Evolutionary conservation across 2,888 invertebrate genomes (phyloP), one percentile per base, ranked within the genome.

Genomic region (Limnephilus marmoratus): DNA sequence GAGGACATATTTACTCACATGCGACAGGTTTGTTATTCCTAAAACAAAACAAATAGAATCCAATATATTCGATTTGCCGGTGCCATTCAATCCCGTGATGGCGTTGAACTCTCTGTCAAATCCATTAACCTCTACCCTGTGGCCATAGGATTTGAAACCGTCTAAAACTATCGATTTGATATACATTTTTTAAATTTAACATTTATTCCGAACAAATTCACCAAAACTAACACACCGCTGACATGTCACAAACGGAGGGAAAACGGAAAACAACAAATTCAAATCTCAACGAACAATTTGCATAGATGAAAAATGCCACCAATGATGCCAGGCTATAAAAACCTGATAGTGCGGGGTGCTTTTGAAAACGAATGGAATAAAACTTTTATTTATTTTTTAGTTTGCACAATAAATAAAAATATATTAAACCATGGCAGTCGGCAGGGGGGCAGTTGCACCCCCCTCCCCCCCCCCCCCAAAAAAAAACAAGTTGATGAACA

Each of bases 61-160:
- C 92, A 99, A 96, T 94, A 99, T 98, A 95, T 99, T 99, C 0
- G 99, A 99, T 96, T 99, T 99, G 80, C 99, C 99, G 94, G 98
- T 99, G 12, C 99, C 99, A 95, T 99, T 99, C 87, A 99, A 96
- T 0, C 99, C 99, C 24, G 99, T 99, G 91, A 99, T 99, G 5
- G 99, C 99, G 94, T 99, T 99, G 95, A 99, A 99, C 95, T 98
- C 97, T 0, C 97, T 97, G 96, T 99, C 99, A 95, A 99, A 99
- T 2, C 98, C 98, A 93, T 97, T 97, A 90, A 99, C 97, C 96
- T 99, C 99, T 0, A 99, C 99, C 94, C 98, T 96, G 94, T 98
- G 98, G 0, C 99, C 99, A 94, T 99, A 99, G 0, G 99, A 99
- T 95, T 99, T 99, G 95, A 99, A 99, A 86, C 99, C 99, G 94